Evolutionary conservation across 2,888 invertebrate genomes (phyloP), one percentile per base, ranked within the genome.

Genomic region (Yponomeuta cagnagella): DNA sequence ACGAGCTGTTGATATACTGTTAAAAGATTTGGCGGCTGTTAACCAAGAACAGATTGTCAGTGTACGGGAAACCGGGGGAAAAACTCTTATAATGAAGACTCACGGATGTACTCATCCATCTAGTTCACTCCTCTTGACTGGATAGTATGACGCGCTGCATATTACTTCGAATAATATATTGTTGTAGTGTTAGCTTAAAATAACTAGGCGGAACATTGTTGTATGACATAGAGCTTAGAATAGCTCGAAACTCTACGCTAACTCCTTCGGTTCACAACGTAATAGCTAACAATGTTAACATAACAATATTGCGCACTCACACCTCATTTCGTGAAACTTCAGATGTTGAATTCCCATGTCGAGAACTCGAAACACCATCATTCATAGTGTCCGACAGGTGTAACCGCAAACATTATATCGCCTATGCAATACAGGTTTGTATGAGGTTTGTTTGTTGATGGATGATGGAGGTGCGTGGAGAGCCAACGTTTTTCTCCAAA

Each of bases 381-480:
- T 58, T 58, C 52, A 58, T 58, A 15, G 52, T 15, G 52, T 12
- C 5, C 52, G 52, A 58, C 52, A 58, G 52, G 52, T 58, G 12
- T 58, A 58, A 15, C 15, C 15, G 0, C 15, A 58, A 58, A 15
- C 52, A 58, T 15, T 58, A 12, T 15, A 15, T 58, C 52, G 4
- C 8, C 52, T 15, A 33, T 15, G 10, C 52, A 4, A 12, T 58
- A 58, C 52, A 15, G 6, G 15, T 15, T 15, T 58, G 52, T 15
- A 23, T 23, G 23, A 8, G 52, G 8, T 9, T 6, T 2, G 2
- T 10, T 52, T 9, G 52, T 79, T 87, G 85, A 86, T 82, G 82
- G 82, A 87, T 86, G 85, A 79, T 78, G 78, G 78, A 79, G 81
- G 76, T 79, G 76, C 68, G 77, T 75, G 75, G 76, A 75, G 76